phyloP scores from a whole-genome alignment of 2,113 vertebrate genomes.

The Hylia prasina region DNA sequence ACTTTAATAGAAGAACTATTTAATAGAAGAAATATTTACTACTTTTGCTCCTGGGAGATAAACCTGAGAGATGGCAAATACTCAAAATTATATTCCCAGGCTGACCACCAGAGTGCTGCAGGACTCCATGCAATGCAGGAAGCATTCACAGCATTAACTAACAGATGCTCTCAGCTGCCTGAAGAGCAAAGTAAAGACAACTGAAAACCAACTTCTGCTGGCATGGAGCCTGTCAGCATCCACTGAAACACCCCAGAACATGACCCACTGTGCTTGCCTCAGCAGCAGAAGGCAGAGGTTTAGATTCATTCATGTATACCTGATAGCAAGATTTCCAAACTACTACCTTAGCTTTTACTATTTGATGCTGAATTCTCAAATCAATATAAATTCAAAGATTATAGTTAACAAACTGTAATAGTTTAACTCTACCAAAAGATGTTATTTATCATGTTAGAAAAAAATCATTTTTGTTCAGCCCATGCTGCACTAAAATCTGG shows the following conservation, averaged over 20 bases:
- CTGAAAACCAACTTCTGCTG: not conserved
- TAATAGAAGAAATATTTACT: not conserved
- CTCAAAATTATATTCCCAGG: not conserved
- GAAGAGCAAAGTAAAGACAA: not conserved
- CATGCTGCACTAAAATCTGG: not conserved
- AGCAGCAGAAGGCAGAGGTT: not conserved
- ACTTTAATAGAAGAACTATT: not conserved
- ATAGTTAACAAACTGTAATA: not conserved
- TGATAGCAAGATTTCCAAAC: not conserved
- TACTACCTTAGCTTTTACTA: not conserved
- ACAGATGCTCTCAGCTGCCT: not conserved
- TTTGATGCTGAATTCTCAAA: not conserved
- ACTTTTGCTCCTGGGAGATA: not conserved
- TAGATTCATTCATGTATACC: not conserved
- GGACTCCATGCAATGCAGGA: not conserved
- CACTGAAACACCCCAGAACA: not conserved
- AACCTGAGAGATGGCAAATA: not conserved
- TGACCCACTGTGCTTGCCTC: not conserved
- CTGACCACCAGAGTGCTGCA: constrained; percentile 55
- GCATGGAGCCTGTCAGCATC: not conserved
- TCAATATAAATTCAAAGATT: not conserved
- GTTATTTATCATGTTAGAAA: not conserved
- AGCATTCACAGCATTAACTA: not conserved
- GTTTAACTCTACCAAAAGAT: not conserved
- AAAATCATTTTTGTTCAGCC: too few relatives aligned